phyloP scores from a whole-genome alignment of 2,113 vertebrate species.

The Oophaga pumilio region DNA sequence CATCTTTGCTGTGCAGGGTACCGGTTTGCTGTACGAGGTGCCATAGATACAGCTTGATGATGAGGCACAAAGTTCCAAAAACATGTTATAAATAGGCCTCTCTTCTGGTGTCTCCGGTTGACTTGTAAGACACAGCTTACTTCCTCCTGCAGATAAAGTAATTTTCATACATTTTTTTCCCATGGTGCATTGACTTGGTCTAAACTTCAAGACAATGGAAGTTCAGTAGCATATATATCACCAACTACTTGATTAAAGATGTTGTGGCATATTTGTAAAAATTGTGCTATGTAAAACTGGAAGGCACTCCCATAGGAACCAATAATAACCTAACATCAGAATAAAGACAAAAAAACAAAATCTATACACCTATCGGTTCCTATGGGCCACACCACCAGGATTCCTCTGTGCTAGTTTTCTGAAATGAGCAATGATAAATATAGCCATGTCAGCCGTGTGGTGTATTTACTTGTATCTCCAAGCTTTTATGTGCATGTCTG shows the following conservation, averaged over 20 bases:
- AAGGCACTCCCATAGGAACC: background rate
- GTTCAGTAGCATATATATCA: background rate
- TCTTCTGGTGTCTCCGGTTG: too few relatives aligned
- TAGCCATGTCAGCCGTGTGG: background rate
- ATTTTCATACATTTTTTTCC: too few relatives aligned
- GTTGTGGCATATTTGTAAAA: background rate
- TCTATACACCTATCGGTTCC: background rate
- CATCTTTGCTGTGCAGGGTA: too few relatives aligned
- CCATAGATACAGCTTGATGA: too few relatives aligned
- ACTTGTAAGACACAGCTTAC: too few relatives aligned
- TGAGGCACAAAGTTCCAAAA: too few relatives aligned
- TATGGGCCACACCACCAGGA: background rate
- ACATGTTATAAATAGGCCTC: too few relatives aligned
- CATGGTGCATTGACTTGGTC: too few relatives aligned
- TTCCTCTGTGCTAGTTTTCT: background rate
- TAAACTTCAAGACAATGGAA: background rate
- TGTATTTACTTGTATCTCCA: background rate
- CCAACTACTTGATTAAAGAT: background rate
- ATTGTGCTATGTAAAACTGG: background rate
- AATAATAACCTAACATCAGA: background rate
- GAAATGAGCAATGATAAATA: background rate
- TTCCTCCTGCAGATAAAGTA: too few relatives aligned
- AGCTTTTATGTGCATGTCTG: constrained; percentile 9
- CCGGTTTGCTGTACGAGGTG: too few relatives aligned
- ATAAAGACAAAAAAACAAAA: background rate